Conservation (phyloP, 1,140 invertebrate species). For the Trichonephila clavipes region DNA sequence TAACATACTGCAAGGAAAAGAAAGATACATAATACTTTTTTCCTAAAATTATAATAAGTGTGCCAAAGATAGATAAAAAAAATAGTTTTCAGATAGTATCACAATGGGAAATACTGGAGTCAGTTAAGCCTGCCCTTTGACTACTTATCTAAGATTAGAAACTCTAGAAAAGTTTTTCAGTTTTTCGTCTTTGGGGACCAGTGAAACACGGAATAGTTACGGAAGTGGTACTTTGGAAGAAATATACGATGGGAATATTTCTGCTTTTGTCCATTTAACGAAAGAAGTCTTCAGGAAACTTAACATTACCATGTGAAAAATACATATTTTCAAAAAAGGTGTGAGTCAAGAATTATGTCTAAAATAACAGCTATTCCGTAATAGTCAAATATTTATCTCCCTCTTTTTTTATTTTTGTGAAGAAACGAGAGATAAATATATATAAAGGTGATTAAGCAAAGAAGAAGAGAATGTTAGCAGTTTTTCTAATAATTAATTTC, state of each 20-base stretch:
- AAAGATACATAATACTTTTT: not conserved
- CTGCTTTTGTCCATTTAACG: not conserved
- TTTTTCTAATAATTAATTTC: no score
- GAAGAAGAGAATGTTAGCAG: no score
- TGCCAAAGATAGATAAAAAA: not conserved
- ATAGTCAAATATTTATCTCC: not conserved
- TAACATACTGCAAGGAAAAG: not conserved
- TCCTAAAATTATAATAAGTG: not conserved
- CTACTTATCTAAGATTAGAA: slow-evolving; percentile 31
- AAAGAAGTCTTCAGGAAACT: not conserved
- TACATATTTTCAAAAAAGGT: not conserved
- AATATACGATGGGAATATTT: slow-evolving; percentile 38
- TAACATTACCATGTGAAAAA: not conserved
- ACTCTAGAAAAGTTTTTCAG: slow-evolving; percentile 6
- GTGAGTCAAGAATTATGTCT: not conserved
- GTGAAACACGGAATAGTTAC: not conserved
- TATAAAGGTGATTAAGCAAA: no score
- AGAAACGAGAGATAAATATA: no score
- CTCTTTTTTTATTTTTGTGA: no score
- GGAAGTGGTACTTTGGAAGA: not conserved
- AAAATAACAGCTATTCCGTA: not conserved
- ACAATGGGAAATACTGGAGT: not conserved
- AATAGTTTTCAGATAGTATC: not conserved
- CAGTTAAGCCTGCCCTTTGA: not conserved
- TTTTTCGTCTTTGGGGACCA: not conserved